Conservation (phyloP, 2,888 invertebrate species). For the Agrochola macilenta region DNA sequence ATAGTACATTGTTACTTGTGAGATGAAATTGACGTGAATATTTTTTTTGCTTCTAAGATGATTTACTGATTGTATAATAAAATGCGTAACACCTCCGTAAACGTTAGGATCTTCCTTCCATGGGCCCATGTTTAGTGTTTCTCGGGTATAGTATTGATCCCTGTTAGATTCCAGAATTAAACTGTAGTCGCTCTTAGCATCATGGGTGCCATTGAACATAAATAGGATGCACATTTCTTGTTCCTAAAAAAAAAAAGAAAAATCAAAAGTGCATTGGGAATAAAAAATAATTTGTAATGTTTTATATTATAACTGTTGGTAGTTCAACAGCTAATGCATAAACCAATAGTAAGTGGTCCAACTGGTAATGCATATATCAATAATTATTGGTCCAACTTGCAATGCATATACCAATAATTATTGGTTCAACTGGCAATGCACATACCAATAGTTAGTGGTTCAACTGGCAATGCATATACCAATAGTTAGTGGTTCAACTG, state of each 20-base stretch:
- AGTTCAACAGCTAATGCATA: neutral
- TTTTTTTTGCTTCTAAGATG: neutral
- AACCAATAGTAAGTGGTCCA: neutral
- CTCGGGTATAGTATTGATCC: constrained; percentile 94
- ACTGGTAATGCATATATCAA: neutral
- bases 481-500: neutral
- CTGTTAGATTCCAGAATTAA: constrained; percentile 95
- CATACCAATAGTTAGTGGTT: neutral
- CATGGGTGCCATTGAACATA: constrained; percentile 91
- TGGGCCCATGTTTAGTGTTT: constrained; percentile 91
- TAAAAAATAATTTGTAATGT: neutral
- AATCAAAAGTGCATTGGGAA: neutral
- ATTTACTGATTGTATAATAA: constrained; percentile 18
- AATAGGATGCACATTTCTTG: constrained; percentile 95
- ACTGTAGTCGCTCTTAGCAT: constrained; percentile 91
- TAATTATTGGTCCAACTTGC: neutral
- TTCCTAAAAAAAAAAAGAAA: constrained; percentile 39
- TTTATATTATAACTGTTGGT: neutral
- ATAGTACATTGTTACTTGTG: neutral
- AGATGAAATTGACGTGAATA: constrained; percentile 16
- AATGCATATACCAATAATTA: neutral
- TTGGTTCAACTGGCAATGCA: neutral
- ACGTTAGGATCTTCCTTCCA: constrained; percentile 92
- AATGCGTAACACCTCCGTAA: constrained; percentile 91
- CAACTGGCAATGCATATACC: neutral